Evolutionary conservation across 2,888 invertebrate genomes (phyloP).

Genomic region (Platycheirus rosarum): DNA sequence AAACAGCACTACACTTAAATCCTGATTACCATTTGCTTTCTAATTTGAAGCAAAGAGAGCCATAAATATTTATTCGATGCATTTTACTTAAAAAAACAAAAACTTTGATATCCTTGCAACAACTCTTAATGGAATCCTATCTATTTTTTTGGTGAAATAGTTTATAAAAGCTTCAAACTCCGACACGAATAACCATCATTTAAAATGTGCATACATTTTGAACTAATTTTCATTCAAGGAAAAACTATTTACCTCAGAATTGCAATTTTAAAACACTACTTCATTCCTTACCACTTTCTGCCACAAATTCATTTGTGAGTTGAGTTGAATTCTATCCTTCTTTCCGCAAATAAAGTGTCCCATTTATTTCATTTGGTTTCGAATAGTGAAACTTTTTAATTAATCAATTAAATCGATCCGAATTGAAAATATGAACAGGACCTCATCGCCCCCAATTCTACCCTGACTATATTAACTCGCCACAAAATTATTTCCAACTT

Average conservation of each 20-base stretch:
- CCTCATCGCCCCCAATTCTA: too few species aligned
- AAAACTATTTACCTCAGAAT: conserved; percentile 11
- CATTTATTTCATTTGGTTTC: conserved; percentile 19
- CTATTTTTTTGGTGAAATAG: not conserved
- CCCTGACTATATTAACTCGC: not conserved
- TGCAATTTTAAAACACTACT: conserved; percentile 26
- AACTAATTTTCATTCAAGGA: not conserved
- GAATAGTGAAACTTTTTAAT: conserved; percentile 56
- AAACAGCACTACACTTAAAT: too few species aligned
- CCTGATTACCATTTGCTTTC: too few species aligned
- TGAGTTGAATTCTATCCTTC: not conserved
- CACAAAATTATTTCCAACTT: conserved; percentile 13
- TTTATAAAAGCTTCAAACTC: conserved; percentile 1
- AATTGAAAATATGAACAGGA: not conserved
- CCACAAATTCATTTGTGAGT: not conserved
- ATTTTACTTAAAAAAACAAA: not conserved
- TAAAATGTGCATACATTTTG: conserved; percentile 29
- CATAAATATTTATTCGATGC: not conserved
- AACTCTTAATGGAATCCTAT: not conserved
- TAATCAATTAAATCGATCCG: conserved; percentile 60
- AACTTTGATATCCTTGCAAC: not conserved
- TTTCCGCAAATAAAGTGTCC: conserved; percentile 16
- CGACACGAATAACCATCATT: conserved; percentile 10
- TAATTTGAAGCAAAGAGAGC: too few species aligned
- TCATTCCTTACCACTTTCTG: conserved; percentile 7